Percentiles rank a stretch among this genome's conserved stretches.
phyloP scores from a whole-genome alignment of 1,140 invertebrate genomes.

The Cardiocondyla obscurior region DNA sequence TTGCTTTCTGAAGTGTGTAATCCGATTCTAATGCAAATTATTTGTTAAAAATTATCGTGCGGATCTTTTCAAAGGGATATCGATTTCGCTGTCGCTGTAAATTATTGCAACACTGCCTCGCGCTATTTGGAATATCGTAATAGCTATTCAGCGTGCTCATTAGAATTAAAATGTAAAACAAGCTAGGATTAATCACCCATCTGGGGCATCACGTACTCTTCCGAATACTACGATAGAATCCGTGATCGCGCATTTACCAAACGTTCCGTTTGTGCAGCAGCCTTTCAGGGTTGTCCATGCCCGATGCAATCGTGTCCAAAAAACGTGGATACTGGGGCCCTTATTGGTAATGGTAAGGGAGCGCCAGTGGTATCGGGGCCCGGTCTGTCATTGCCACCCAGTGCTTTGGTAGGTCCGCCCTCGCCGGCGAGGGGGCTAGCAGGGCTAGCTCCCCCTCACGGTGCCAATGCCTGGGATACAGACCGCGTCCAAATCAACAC shows the following conservation, averaged over 20 bases:
- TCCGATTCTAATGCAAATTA: background rate
- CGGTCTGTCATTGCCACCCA: constrained; percentile 86
- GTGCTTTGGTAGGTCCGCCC: constrained; percentile 84
- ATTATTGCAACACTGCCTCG: background rate
- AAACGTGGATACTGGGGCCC: constrained; percentile 98
- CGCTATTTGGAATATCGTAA: too few relatives aligned
- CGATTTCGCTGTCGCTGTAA: background rate
- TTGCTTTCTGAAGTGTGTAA: background rate
- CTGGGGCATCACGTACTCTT: background rate
- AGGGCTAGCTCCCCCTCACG: constrained; percentile 86
- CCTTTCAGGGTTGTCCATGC: constrained; percentile 90
- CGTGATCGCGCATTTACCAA: background rate
- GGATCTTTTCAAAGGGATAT: background rate
- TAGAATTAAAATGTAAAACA: background rate
- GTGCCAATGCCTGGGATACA: constrained; percentile 85
- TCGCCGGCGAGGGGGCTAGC: constrained; percentile 85
- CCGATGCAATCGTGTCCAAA: constrained; percentile 96
- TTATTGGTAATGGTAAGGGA: constrained; percentile 92
- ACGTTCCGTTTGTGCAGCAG: constrained; percentile 80
- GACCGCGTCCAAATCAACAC: constrained; percentile 88
- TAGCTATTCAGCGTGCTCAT: too few relatives aligned
- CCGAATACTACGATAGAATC: background rate
- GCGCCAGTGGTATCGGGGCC: constrained; percentile 88
- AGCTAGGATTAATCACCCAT: too few relatives aligned
- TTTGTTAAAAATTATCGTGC: background rate